A percentile compares a stretch with the other conserved stretches of the same genome.
phyloP scores from a whole-genome alignment of 2,888 invertebrate species.

The Sphecodes monilicornis region DNA sequence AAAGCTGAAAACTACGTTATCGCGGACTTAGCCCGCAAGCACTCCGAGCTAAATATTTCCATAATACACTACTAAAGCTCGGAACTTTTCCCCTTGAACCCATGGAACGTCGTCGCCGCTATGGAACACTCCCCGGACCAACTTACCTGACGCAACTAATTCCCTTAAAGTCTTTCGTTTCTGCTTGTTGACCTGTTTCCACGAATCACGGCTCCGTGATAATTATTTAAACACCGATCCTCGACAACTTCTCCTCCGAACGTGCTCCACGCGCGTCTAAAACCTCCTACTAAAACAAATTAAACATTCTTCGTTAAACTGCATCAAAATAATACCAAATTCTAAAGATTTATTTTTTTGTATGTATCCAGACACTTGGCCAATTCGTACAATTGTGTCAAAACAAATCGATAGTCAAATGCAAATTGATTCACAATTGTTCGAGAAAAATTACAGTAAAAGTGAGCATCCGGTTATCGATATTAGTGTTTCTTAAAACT shows the following conservation, averaged over 20 bases:
- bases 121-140: background rate
- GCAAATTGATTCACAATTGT: too few relatives aligned
- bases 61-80: constrained; percentile 15
- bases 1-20: constrained; percentile 17
- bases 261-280: too few relatives aligned
- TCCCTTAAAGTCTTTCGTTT: constrained; percentile 8
- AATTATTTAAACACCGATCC: background rate
- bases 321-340: background rate
- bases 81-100: constrained; percentile 15
- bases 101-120: background rate
- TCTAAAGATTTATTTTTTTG: background rate
- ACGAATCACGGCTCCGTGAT: background rate
- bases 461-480: too few relatives aligned
- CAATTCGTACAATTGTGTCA: too few relatives aligned
- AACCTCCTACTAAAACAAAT: background rate
- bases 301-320: fast-evolving
- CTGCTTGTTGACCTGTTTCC: constrained; percentile 18
- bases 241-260: background rate
- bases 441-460: too few relatives aligned
- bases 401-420: too few relatives aligned
- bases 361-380: too few relatives aligned
- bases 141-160: constrained; percentile 8
- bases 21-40: constrained; percentile 13
- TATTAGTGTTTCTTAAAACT: too few relatives aligned
- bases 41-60: constrained; percentile 18